phyloP scores from a whole-genome alignment of 2,888 invertebrate species.

The Lissocephala sabroskyi region DNA sequence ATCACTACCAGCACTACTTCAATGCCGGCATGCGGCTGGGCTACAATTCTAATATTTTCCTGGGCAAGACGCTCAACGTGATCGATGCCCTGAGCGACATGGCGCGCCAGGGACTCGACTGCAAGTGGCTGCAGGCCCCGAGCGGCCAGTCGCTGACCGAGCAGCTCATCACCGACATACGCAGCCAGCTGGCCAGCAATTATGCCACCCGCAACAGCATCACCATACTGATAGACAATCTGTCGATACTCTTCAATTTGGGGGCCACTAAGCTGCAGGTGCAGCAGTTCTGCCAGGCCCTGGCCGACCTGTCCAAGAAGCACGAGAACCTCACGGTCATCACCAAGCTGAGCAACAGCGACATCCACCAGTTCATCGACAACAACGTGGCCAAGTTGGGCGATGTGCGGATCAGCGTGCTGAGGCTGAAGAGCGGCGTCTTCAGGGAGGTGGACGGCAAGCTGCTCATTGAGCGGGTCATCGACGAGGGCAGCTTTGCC shows the following conservation, averaged over 20 bases:
- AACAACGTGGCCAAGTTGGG: constrained; percentile 78
- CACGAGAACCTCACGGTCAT: constrained; percentile 74
- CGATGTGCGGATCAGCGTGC: constrained; percentile 77
- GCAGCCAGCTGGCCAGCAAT: constrained; percentile 45
- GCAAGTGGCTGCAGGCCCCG: constrained; percentile 54
- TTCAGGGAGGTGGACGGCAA: constrained; percentile 83
- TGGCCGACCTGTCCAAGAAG: constrained; percentile 53
- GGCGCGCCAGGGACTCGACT: constrained; percentile 69
- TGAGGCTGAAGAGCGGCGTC: constrained; percentile 80
- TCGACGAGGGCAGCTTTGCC: constrained; percentile 49
- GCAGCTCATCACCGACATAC: constrained; percentile 50
- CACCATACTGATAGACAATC: constrained; percentile 80
- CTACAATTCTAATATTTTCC: constrained; percentile 77
- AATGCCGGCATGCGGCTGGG: constrained; percentile 83
- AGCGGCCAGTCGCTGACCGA: constrained; percentile 69
- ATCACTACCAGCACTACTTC: constrained; percentile 82
- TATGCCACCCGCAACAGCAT: constrained; percentile 69
- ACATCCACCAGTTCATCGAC: constrained; percentile 76
- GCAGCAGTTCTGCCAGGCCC: constrained; percentile 57
- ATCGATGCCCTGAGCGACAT: constrained; percentile 75
- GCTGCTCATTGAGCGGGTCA: constrained; percentile 71
- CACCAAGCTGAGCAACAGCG: constrained; percentile 76
- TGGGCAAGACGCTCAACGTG: constrained; percentile 73
- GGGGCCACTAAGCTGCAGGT: constrained; percentile 66
- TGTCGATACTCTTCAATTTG: constrained; percentile 81